Evolutionary conservation across 2,797 vertebrate genomes (phyloP).

Genomic region (Falco columbarius): DNA sequence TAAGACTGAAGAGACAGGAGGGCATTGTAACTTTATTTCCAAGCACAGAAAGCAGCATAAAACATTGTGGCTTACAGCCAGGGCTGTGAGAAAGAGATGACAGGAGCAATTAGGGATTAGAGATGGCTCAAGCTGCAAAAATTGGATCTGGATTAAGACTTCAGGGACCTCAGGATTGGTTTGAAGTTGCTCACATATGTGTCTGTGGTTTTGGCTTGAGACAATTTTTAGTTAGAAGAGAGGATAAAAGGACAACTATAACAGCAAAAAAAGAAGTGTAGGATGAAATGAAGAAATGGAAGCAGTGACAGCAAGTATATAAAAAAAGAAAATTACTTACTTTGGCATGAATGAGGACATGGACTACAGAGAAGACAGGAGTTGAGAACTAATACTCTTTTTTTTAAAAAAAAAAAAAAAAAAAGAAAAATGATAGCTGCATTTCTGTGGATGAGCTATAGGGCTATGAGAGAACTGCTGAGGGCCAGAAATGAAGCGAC

Average conservation of each 20-base stretch:
- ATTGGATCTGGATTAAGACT: slow-evolving; percentile 70
- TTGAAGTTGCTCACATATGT: slow-evolving; percentile 72
- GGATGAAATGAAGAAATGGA: slow-evolving; percentile 57
- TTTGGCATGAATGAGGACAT: background rate
- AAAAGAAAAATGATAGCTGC: accelerated
- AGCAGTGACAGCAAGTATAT: slow-evolving; percentile 8
- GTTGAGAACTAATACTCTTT: background rate
- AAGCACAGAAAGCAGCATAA: slow-evolving; percentile 64
- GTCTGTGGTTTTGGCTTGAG: slow-evolving; percentile 67
- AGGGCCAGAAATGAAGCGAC: background rate
- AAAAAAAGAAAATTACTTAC: slow-evolving; percentile 2
- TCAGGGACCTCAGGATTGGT: slow-evolving; percentile 52
- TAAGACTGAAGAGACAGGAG: slow-evolving; percentile 60
- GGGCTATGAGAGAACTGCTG: background rate
- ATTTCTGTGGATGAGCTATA: background rate
- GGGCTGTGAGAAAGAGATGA: slow-evolving; percentile 67
- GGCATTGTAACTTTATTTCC: slow-evolving; percentile 63
- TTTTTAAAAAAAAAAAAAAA: background rate
- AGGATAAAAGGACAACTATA: slow-evolving; percentile 56
- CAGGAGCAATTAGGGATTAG: slow-evolving; percentile 72
- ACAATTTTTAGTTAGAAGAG: slow-evolving; percentile 41
- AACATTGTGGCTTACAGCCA: slow-evolving; percentile 60
- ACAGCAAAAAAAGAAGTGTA: slow-evolving; percentile 46
- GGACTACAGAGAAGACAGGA: background rate
- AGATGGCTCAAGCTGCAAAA: slow-evolving; percentile 69